phyloP scores from a whole-genome alignment of 2,797 vertebrate genomes.

The Mus spretus region DNA sequence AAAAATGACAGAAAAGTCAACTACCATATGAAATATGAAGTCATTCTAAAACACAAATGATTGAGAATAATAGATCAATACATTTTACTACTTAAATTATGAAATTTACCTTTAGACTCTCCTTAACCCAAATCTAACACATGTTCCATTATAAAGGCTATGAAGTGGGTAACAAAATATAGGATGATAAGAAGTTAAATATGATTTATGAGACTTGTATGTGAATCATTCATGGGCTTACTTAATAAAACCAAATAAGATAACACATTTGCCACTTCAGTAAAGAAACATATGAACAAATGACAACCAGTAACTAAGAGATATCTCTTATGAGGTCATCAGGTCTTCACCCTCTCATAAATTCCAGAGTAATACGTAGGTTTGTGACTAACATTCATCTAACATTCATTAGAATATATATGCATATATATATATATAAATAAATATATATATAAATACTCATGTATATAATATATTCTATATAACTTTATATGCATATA shows the following conservation, averaged over 20 bases:
- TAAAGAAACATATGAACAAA: not conserved
- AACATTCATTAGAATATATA: not conserved
- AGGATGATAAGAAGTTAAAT: slow-evolving; percentile 10
- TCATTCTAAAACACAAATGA: not conserved
- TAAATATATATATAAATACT: no score
- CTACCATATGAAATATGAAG: not conserved
- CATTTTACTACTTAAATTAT: not conserved
- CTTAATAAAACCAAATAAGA: not conserved
- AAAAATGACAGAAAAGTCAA: not conserved
- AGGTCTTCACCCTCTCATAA: not conserved
- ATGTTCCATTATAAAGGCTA: not conserved
- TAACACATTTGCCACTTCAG: not conserved
- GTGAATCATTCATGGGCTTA: not conserved
- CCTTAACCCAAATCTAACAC: not conserved
- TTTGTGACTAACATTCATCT: slow-evolving; percentile 42
- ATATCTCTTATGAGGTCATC: not conserved
- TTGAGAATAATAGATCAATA: not conserved
- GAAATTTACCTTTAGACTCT: not conserved
- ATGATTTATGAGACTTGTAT: not conserved
- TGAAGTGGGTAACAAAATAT: not conserved
- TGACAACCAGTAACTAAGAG: not conserved
- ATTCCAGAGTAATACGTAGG: slow-evolving; percentile 10
- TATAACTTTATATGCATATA: no score
- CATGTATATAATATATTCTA: no score
- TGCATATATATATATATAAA: not conserved